Evolutionary conservation across 2,797 vertebrate species (phyloP).

Genomic region (Centropyge bicolor): DNA sequence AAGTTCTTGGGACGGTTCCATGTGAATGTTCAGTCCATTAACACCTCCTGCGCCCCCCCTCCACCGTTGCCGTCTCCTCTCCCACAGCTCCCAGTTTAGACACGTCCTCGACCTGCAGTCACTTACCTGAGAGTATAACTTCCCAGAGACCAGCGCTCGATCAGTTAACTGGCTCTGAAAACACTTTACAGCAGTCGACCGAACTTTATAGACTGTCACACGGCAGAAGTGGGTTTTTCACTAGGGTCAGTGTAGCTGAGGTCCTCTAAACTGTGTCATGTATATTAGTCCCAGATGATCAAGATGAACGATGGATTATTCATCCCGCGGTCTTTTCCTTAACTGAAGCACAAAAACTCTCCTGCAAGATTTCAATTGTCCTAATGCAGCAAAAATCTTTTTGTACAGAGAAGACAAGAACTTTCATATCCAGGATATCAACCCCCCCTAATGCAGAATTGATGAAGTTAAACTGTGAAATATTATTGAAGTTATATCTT

Average conservation of each 20-base stretch:
- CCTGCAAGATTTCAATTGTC: neutral
- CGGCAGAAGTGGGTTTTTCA: conserved; percentile 44
- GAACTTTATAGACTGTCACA: conserved; percentile 60
- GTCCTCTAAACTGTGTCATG: conserved; percentile 68
- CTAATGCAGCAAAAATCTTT: neutral
- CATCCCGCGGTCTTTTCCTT: conserved; percentile 5
- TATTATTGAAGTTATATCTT: conserved; percentile 18
- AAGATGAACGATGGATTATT: conserved; percentile 36
- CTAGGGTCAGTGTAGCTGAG: conserved; percentile 49
- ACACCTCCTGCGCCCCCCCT: neutral
- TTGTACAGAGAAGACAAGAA: neutral
- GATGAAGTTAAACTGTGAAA: conserved; percentile 35
- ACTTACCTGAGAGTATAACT: conserved; percentile 32
- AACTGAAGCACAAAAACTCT: conserved; percentile 18
- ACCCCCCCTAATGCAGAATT: conserved; percentile 15
- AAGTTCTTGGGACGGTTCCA: conserved; percentile 25
- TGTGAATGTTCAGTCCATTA: conserved; percentile 42
- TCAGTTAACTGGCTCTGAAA: conserved; percentile 23
- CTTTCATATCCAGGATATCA: conserved; percentile 7
- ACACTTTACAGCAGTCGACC: conserved; percentile 37
- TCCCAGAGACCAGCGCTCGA: neutral
- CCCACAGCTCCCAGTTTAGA: conserved; percentile 34
- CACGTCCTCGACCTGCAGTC: neutral
- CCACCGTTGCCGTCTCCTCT: conserved; percentile 14
- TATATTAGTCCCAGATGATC: conserved; percentile 66